A percentile compares a stretch with the other conserved stretches of the same genome.
Conservation (phyloP, 2,113 vertebrate species). For the Platichthys flesus region DNA sequence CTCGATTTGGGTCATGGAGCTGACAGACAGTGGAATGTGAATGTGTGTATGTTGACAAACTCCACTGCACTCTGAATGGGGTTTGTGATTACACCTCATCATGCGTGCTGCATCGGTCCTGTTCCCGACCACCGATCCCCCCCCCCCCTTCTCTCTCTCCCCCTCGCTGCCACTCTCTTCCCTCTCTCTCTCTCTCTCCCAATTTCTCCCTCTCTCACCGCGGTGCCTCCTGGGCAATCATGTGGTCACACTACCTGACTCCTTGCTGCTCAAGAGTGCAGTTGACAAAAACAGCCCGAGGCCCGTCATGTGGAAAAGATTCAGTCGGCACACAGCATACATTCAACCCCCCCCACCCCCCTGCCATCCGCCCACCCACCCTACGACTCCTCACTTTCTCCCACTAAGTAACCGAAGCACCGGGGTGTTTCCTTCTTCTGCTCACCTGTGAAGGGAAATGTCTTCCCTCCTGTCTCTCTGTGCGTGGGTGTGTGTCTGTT, state of each 20-base stretch:
- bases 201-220: constrained; percentile 59
- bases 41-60: constrained; percentile 84
- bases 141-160: constrained; percentile 21
- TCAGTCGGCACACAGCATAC: constrained; percentile 77
- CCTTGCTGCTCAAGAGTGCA: constrained; percentile 81
- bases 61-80: constrained; percentile 79
- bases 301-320: constrained; percentile 85
- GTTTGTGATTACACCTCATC: constrained; percentile 84
- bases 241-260: constrained; percentile 86
- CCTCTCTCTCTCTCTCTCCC: constrained; percentile 24
- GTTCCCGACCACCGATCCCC: constrained; percentile 53
- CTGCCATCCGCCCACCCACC: background rate
- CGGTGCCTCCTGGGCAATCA: constrained; percentile 82
- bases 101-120: constrained; percentile 68
- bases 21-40: constrained; percentile 81
- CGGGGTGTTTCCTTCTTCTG: constrained; percentile 72
- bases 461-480: constrained; percentile 40
- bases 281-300: constrained; percentile 85
- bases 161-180: constrained; percentile 7
- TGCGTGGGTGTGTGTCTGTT: constrained; percentile 22
- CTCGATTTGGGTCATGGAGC: constrained; percentile 78
- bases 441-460: constrained; percentile 77
- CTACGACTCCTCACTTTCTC: constrained; percentile 66
- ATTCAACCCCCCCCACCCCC: constrained; percentile 28
- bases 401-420: constrained; percentile 66